Evolutionary conservation across 2,888 invertebrate genomes (phyloP), one percentile per base, ranked within the genome.

Genomic region (Yponomeuta plumbellus): DNA sequence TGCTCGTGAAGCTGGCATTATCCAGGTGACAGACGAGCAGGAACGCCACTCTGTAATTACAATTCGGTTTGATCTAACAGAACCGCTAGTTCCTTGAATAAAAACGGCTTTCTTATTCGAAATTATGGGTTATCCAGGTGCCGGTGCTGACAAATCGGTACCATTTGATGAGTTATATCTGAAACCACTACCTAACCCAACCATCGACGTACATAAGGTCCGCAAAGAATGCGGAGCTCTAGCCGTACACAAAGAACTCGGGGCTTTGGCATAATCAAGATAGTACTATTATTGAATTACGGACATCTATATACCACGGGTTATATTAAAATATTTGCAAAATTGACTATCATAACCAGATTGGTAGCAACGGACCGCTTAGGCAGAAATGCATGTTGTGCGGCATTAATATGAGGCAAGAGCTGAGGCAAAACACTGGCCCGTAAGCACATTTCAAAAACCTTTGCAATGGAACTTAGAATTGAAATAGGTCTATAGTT

Each of bases 171-270:
- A 76, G 58, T 74, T 86, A 67, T 75, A 79, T 61, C 69, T 75
- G 6, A 78, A 80, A 10, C 69, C 73, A 40, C 67, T 72, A 2
- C 76, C 75, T 58, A 83, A 86, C 70, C 66, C 73, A 57, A 57
- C 67, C 1, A 70, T 89, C 57, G 89, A 88, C 71, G 83, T 81
- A 0, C 76, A 74, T 64, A 76, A 76, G 63, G 82, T 91, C 68
- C 79, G 85, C 65, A 83, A 78, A 71, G 88, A 88, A 73, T 78
- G 78, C 64, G 88, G 86, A 8, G 90, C 91, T 61, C 76, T 89
- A 62, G 80, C 83, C 21, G 85, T 90, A n/a, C 91, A 91, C 69
- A 83, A 81, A 68, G 91, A 90, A 74, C 71, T 91, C 61, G 81
- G 84, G 70, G 71, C 71, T 11, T 75, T 90, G 66, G 78, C 88